These are phyloP conservation scores for Otolemur crassicaudatus DNA, from an alignment of 2,797 vertebrate species.

Conservation along the genomic window DNA sequence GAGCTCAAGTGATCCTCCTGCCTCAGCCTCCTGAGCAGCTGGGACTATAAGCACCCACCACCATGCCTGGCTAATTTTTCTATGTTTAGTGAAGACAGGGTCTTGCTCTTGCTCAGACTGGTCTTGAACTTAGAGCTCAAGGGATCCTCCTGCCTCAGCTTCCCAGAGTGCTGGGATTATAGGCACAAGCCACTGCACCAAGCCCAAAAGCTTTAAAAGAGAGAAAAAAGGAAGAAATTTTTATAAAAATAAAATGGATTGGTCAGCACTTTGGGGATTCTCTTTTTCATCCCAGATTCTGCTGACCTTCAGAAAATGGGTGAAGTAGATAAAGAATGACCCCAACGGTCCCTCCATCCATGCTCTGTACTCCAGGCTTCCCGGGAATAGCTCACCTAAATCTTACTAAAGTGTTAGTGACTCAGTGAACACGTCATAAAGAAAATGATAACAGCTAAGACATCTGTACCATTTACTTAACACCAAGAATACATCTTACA, in stretches of 20 bases:
- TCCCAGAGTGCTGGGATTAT: no score
- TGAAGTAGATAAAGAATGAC: background rate
- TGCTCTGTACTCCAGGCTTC: background rate
- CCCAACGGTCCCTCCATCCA: accelerated
- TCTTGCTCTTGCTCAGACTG: no score
- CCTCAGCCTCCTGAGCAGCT: no score
- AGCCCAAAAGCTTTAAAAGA: background rate
- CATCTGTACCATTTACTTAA: background rate
- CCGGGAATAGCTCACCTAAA: background rate
- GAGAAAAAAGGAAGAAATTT: constrained; percentile 31
- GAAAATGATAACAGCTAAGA: background rate
- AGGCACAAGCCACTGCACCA: background rate
- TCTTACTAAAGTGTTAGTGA: background rate
- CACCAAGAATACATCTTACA: background rate
- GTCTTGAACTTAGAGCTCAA: no score
- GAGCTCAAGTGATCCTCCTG: no score
- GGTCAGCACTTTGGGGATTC: background rate
- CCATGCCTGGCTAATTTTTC: no score
- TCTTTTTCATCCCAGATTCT: background rate
- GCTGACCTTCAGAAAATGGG: background rate
- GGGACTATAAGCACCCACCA: no score
- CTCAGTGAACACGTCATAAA: background rate
- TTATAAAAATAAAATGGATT: constrained; percentile 56
- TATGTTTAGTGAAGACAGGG: no score
- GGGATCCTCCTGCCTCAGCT: no score